Evolutionary conservation across 2,888 invertebrate species (phyloP).

Genomic region (Altica lythri): DNA sequence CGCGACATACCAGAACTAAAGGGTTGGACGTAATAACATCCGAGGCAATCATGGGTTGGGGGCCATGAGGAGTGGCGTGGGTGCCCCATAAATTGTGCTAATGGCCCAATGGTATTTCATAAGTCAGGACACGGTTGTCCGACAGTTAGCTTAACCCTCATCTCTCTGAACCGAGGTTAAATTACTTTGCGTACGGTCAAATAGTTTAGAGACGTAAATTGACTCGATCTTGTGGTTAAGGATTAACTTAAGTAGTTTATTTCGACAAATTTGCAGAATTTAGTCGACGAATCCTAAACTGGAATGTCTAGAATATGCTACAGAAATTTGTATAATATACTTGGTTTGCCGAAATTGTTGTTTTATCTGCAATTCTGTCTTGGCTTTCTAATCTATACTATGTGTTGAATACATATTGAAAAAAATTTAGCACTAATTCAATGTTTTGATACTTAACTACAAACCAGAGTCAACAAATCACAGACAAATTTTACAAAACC

Average conservation of each 20-base stretch:
- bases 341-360: too few species aligned
- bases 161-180: slow-evolving; percentile 32
- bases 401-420: too few species aligned
- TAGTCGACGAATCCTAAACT: too few species aligned
- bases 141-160: slow-evolving; percentile 30
- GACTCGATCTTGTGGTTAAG: slow-evolving; percentile 7
- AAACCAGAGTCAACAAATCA: too few species aligned
- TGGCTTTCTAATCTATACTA: too few species aligned
- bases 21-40: slow-evolving; percentile 25
- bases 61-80: neutral
- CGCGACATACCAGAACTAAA: slow-evolving; percentile 6
- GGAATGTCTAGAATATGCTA: too few species aligned
- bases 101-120: slow-evolving; percentile 58
- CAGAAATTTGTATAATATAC: too few species aligned
- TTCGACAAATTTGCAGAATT: neutral
- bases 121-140: slow-evolving; percentile 35
- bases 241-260: slow-evolving; percentile 14
- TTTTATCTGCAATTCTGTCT: too few species aligned
- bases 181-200: slow-evolving; percentile 29
- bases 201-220: slow-evolving; percentile 22
- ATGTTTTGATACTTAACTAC: too few species aligned
- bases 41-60: slow-evolving; percentile 21
- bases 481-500: too few species aligned
- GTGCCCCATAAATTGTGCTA: slow-evolving; percentile 54
- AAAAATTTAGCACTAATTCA: too few species aligned